These are phyloP conservation scores for Tenrec ecaudatus DNA, from an alignment of 2,113 vertebrate species.

Conservation along the genomic window DNA sequence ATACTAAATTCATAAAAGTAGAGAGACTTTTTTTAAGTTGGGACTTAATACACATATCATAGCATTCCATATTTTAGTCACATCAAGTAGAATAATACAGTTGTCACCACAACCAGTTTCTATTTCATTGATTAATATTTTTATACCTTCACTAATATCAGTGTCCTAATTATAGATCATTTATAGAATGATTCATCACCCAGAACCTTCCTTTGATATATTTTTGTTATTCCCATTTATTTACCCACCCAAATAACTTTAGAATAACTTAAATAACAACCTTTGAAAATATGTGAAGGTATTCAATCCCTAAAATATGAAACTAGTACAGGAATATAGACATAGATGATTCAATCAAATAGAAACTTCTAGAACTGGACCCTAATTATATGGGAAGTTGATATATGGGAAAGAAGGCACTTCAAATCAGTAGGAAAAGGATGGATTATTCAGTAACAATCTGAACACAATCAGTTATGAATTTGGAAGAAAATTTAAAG, in stretches of 20 bases:
- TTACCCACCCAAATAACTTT: neutral
- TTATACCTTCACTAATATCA: neutral
- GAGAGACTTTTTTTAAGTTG: neutral
- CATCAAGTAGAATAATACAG: no score
- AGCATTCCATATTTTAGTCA: no score
- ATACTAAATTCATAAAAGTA: neutral
- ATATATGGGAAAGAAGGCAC: no score
- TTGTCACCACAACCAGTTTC: neutral
- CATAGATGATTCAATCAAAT: no score
- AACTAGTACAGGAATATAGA: neutral
- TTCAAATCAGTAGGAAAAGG: no score
- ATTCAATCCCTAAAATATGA: neutral
- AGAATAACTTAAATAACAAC: neutral
- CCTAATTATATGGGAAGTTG: no score
- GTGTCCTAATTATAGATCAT: neutral
- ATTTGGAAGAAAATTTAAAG: no score
- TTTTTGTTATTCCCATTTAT: neutral
- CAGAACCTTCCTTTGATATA: neutral
- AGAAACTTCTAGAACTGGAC: no score
- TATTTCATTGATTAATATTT: neutral
- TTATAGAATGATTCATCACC: neutral
- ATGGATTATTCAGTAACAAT: no score
- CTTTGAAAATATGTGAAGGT: neutral
- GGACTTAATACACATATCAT: neutral
- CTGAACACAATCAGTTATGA: no score